Evolutionary conservation across 2,797 vertebrate species (phyloP), one percentile per base, ranked within the genome.

Genomic region (Ctenopoma multispine): DNA sequence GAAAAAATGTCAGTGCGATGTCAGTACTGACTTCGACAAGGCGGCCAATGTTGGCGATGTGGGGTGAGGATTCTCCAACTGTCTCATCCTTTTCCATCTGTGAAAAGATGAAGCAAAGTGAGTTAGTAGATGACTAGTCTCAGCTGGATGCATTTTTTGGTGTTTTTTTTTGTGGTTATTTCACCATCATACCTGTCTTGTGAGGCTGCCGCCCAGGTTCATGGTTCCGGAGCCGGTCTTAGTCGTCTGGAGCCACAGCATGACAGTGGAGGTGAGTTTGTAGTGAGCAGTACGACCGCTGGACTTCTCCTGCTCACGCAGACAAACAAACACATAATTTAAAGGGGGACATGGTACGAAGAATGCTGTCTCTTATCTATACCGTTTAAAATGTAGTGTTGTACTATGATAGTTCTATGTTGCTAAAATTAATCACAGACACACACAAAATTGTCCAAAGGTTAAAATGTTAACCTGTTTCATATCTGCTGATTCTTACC

Each of bases 191-290:
- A 99, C 97, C 97, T 99, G 98, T 96, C 98, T 96, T 84, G 97
- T 99, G 8, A 99, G 96, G 91, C 98, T 99, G 80, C 98, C 97
- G 1, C 97, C 97, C 1, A 99, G 95, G 93, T 99, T 99, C 97
- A 99, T 99, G 81, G 97, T 99, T 50, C 98, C 98, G 0, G 98
- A 99, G 73, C 96, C 97, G 0, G 95, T 96, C 87, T 99, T 99
- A 65, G 97, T 99, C 79, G 97, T 99, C 87, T 99, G 98, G 88
- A 99, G 96, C 98, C 98, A 99, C 79, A 99, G 94, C 98, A 99
- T 99, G 92, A 99, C 97, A 0, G 98, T 99, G 82, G 98, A 99
- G 90, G 98, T 99, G 94, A 99, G 94, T 93, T 99, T 99, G 92
- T 99, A 99, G 90, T 99, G 98, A 85, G 98, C 98, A 0, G 96